Conservation (phyloP, 2,888 invertebrate genomes). For the Cheilosia vulpina region DNA sequence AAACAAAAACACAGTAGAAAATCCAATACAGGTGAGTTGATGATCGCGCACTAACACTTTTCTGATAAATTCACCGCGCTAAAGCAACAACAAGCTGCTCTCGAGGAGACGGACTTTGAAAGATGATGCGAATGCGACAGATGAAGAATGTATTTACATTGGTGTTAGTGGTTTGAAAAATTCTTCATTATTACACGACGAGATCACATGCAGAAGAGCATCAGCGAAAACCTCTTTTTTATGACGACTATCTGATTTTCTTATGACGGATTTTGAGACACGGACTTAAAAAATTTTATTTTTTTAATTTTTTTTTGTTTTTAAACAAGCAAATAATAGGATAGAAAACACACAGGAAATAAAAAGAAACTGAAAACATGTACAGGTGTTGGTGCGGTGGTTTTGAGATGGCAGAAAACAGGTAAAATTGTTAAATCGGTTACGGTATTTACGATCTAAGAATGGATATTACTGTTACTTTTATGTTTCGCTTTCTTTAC, state of each 20-base stretch:
- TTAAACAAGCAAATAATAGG: not conserved
- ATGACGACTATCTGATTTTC: not conserved
- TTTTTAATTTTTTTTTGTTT: not conserved
- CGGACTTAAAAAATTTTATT: not conserved
- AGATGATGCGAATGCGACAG: constrained; percentile 25
- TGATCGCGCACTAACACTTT: constrained; percentile 3
- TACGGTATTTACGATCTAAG: constrained; percentile 19
- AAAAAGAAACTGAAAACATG: constrained; percentile 13
- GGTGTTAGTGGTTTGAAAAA: constrained; percentile 21
- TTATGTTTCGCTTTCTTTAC: not conserved
- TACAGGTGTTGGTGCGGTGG: constrained; percentile 20
- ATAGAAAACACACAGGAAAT: not conserved
- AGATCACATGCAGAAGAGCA: constrained; percentile 21
- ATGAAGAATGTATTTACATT: not conserved
- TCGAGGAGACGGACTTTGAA: constrained; percentile 16
- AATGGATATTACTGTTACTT: constrained; percentile 39
- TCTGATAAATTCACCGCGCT: constrained; percentile 15
- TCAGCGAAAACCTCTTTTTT: constrained; percentile 13
- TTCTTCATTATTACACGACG: constrained; percentile 6
- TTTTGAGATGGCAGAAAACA: not conserved
- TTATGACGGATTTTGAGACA: not conserved
- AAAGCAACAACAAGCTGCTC: constrained; percentile 32
- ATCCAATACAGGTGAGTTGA: constrained; percentile 66
- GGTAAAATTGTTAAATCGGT: constrained; percentile 15
- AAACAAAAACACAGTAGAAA: constrained; percentile 57